These are phyloP conservation scores for Himantopus leucocephalus DNA, from an alignment of 2,113 vertebrate genomes.

Conservation along the genomic window DNA sequence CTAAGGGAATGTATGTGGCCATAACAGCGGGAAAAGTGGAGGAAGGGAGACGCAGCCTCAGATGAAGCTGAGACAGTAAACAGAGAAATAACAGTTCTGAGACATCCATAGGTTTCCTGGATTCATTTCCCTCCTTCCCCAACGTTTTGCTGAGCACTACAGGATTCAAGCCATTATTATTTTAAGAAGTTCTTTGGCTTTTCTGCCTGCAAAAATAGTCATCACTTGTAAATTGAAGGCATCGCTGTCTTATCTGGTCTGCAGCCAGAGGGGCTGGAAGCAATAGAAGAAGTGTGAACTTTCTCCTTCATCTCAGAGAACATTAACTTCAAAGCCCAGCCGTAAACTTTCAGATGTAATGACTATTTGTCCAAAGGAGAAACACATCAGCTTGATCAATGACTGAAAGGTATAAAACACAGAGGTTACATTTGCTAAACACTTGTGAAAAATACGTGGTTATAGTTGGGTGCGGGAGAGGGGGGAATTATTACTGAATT, in stretches of 20 bases:
- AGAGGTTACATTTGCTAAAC: slow-evolving; percentile 41
- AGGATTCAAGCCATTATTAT: slow-evolving; percentile 12
- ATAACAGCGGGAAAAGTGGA: neutral
- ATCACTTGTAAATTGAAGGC: slow-evolving; percentile 53
- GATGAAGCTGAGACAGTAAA: neutral
- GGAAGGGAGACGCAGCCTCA: neutral
- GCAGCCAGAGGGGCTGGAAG: slow-evolving; percentile 42
- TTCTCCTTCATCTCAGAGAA: slow-evolving; percentile 62
- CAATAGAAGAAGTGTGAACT: slow-evolving; percentile 60
- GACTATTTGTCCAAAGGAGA: slow-evolving; percentile 38
- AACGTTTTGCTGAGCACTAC: slow-evolving; percentile 12
- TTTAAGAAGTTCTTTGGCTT: slow-evolving; percentile 19
- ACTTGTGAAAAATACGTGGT: neutral
- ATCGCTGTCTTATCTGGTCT: slow-evolving; percentile 38
- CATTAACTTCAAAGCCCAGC: slow-evolving; percentile 59
- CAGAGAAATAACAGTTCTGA: neutral
- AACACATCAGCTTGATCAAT: slow-evolving; percentile 38
- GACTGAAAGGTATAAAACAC: slow-evolving; percentile 50
- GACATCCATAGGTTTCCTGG: neutral
- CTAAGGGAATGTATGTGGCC: neutral
- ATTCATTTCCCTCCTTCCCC: neutral
- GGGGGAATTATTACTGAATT: neutral
- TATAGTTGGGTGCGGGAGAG: neutral
- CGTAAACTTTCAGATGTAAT: slow-evolving; percentile 56
- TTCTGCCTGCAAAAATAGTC: slow-evolving; percentile 56